Evolutionary conservation across 2,797 vertebrate genomes (phyloP), one percentile per base, ranked within the genome.

Genomic region (Poecile montanus): DNA sequence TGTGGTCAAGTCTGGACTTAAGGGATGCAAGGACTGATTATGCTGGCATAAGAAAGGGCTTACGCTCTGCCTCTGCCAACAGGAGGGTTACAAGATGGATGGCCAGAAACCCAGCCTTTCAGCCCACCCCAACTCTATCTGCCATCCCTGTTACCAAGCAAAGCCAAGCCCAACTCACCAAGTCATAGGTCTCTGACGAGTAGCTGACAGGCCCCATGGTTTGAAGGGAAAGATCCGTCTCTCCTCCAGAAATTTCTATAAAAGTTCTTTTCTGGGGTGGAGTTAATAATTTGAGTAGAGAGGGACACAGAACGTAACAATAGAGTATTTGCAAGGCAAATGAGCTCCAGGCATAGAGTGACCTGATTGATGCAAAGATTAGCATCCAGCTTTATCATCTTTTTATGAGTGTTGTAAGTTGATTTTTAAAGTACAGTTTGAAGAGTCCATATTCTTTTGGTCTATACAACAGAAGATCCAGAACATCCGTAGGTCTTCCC

Each of bases 241-340:
- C 58, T 90, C 53, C 63, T 91, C 74, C 51, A 82, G 89, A 70
- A 82, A 85, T 84, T 93, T 78, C 73, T 54, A 86, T 53, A 67
- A 17, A 93, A 88, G 88, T 84, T 92, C 58, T 90, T 92, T 81
- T 79, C 50, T 63, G 57, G 73, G 88, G 91, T 71, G 92, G 73
- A 86, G 89, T 93, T 90, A 86, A 44, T 71, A 0, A 71, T 90
- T 91, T 91, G 53, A 84, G 45, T 6, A 42, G 91, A 82, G 87
- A 94, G 83, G 79, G 56, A 84, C 76, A 6, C 7, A 16, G 70
- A 38, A 11, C 65, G 56, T 63, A 91, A 91, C 87, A 92, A 89
- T 17, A 40, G 36, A 58, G 30, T 51, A 95, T 97, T 96, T 96
- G 94, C 94, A 96, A 96, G 83, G 91, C 94, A 97, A 97, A 97